phyloP scores from a whole-genome alignment of 2,113 vertebrate genomes.

The Riparia riparia region DNA sequence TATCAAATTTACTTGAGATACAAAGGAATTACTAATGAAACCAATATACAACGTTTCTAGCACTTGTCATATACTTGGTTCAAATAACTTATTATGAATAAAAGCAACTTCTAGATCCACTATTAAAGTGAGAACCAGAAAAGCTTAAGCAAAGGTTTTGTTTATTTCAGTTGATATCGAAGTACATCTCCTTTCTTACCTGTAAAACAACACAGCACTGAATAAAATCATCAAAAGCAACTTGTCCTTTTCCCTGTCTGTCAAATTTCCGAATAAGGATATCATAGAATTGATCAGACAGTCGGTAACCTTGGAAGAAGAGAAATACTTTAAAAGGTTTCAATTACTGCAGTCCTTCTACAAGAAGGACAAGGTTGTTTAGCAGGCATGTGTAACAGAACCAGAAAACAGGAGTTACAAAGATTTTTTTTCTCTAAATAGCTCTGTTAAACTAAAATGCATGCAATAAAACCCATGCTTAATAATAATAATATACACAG shows the following conservation, averaged over 20 bases:
- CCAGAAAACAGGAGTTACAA: neutral
- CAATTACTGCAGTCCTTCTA: neutral
- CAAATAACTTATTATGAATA: neutral
- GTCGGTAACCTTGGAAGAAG: constrained; percentile 87
- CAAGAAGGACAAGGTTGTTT: neutral
- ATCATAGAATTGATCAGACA: constrained; percentile 95
- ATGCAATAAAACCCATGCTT: neutral
- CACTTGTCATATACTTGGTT: neutral
- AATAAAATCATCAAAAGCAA: constrained; percentile 98
- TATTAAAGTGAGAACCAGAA: neutral
- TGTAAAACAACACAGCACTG: constrained; percentile 98
- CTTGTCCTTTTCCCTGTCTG: constrained; percentile 93
- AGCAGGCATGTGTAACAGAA: neutral
- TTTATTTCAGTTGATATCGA: neutral
- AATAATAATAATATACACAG: neutral
- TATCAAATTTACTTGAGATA: neutral
- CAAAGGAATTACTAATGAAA: neutral
- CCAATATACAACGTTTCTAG: neutral
- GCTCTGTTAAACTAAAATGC: neutral
- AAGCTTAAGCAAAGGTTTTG: neutral
- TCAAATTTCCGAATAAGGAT: constrained; percentile 97
- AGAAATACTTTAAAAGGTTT: constrained; percentile 16
- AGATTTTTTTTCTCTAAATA: neutral
- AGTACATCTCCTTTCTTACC: constrained; percentile 75
- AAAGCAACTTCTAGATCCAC: neutral